Conservation (phyloP, 2,113 vertebrate genomes). For the Erpornis zantholeuca region DNA sequence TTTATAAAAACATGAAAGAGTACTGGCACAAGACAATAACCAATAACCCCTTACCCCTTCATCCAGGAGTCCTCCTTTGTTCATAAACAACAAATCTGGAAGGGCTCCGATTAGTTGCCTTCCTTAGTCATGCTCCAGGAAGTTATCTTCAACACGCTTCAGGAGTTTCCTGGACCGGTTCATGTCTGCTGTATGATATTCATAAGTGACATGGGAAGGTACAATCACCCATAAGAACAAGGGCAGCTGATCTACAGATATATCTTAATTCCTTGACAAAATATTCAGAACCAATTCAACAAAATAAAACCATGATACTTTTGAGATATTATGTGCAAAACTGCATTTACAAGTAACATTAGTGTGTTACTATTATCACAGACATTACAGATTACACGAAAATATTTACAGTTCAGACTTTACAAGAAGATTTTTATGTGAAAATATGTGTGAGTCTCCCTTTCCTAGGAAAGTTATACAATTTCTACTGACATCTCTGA, state of each 20-base stretch:
- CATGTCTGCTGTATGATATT: background rate
- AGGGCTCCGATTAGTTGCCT: fast-evolving
- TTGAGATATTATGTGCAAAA: background rate
- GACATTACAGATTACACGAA: background rate
- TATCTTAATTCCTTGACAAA: background rate
- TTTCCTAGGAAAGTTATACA: background rate
- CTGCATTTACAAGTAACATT: background rate
- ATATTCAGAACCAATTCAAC: background rate
- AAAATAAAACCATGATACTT: background rate
- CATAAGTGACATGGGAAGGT: background rate
- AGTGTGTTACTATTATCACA: background rate
- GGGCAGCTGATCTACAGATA: background rate
- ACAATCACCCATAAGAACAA: background rate
- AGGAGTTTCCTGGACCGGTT: background rate
- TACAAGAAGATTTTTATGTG: background rate
- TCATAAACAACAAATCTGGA: background rate
- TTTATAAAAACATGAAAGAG: background rate
- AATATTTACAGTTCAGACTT: background rate
- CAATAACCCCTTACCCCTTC: background rate
- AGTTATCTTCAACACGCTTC: background rate
- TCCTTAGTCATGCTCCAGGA: background rate
- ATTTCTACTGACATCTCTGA: background rate
- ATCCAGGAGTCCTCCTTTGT: background rate
- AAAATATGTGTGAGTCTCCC: background rate
- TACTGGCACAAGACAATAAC: background rate